phyloP scores from a whole-genome alignment of 2,113 vertebrate genomes.

The Antechinus flavipes region DNA sequence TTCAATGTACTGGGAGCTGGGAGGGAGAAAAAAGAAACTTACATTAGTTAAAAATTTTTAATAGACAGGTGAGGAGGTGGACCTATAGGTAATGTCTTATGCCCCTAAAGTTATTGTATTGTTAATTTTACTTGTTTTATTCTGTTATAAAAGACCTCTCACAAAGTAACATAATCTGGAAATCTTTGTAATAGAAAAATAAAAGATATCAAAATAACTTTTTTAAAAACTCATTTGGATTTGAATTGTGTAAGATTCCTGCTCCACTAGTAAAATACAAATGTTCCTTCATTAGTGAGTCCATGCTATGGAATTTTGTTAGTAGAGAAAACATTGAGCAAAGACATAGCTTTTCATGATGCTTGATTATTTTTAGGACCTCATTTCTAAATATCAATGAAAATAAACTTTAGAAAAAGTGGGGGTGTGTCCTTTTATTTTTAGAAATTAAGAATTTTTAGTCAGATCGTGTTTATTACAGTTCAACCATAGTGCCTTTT shows the following conservation, averaged over 20 bases:
- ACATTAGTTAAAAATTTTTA: neutral
- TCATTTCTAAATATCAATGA: slow-evolving; percentile 60
- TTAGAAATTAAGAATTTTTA: slow-evolving; percentile 68
- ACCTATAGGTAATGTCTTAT: neutral
- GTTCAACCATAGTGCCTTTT: slow-evolving; percentile 45
- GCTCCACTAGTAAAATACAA: slow-evolving; percentile 76
- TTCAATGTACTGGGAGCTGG: neutral
- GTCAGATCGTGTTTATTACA: slow-evolving; percentile 27
- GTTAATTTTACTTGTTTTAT: neutral
- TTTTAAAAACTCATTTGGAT: slow-evolving; percentile 73
- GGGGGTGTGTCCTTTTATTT: slow-evolving; percentile 62
- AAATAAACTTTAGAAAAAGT: slow-evolving; percentile 59
- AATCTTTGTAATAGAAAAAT: neutral
- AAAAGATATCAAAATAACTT: neutral
- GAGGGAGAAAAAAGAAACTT: neutral
- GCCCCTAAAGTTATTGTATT: neutral
- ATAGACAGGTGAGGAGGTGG: fast-evolving
- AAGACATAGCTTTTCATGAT: slow-evolving; percentile 61
- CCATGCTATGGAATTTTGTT: slow-evolving; percentile 42
- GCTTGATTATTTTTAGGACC: slow-evolving; percentile 70
- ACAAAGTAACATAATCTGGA: neutral
- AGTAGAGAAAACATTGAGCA: no score
- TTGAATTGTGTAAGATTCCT: slow-evolving; percentile 77
- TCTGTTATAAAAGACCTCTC: neutral
- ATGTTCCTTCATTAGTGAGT: slow-evolving; percentile 77